phyloP scores from a whole-genome alignment of 2,113 vertebrate genomes.

The Planiliza haematocheilus region DNA sequence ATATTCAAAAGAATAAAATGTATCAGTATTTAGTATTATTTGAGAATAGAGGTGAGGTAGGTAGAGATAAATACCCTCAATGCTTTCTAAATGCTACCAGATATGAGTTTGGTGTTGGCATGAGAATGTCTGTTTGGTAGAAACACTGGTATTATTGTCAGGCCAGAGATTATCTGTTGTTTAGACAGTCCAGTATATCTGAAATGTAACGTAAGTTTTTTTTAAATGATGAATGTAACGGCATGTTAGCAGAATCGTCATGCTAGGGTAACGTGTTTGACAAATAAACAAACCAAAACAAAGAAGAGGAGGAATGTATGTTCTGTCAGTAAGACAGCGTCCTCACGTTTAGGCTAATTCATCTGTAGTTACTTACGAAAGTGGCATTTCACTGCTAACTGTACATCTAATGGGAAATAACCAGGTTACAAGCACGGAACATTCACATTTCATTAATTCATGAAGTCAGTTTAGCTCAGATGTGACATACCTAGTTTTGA shows the following conservation, averaged over 20 bases:
- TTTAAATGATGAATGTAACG: slow-evolving; percentile 13
- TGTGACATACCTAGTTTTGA: too few relatives aligned
- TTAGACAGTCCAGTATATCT: too few relatives aligned
- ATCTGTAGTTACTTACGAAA: too few relatives aligned
- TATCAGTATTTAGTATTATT: background rate
- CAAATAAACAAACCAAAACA: background rate
- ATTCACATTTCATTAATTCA: too few relatives aligned
- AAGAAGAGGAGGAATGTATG: background rate
- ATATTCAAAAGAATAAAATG: background rate
- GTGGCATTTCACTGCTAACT: too few relatives aligned
- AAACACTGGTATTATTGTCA: background rate
- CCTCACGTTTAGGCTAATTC: background rate
- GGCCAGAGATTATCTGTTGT: background rate
- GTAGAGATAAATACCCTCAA: background rate
- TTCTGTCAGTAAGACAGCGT: too few relatives aligned
- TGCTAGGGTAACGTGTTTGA: background rate
- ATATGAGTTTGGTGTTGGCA: background rate
- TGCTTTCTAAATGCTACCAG: too few relatives aligned
- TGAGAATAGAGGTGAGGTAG: background rate
- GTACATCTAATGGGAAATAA: too few relatives aligned
- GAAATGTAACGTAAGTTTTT: too few relatives aligned
- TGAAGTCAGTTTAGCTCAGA: too few relatives aligned
- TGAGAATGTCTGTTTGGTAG: background rate
- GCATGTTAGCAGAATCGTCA: background rate
- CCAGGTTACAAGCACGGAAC: too few relatives aligned